Evolutionary conservation across 2,113 vertebrate genomes (phyloP), one percentile per base, ranked within the genome.

Genomic region (Butorides virescens): DNA sequence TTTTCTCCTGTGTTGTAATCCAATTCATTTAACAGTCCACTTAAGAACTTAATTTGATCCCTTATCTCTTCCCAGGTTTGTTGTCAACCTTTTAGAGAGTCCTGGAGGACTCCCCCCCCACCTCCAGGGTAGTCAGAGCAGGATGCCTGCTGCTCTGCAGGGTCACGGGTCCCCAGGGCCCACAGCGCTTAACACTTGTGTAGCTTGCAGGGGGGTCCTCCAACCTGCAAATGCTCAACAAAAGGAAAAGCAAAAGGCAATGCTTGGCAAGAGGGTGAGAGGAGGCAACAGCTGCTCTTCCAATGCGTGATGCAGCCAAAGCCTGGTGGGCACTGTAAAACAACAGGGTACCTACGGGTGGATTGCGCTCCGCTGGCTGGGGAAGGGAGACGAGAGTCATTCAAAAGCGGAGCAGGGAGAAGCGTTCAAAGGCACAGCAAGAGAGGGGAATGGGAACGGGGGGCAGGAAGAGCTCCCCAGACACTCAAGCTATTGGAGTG

Each of bases 211-310:
- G 46, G 37, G 59, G 34, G 30, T 80, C 46, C 15, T 92, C 20
- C 46, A 39, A 55, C 30, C 39, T 88, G 70, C 49, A 83, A 68
- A 85, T 67, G 36, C 15, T 90, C 32, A 46, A 26, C 90, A 74
- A 59, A 92, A 85, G 77, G 91, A 78, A 68, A 93, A 87, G 50
- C 74, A 92, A 94, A 92, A 89, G 83, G 65, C 22, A 4, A 76
- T 76, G 36, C 77, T 85, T 89, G 88, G 32, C 65, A 59, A 79
- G 76, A 74, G 36, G 49, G 56, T 84, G 95, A 93, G 88, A 95
- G 59, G 26, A 90, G 93, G 63, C 42, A 90, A 44, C 87, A 97
- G 77, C 95, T 94, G 70, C 58, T 84, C 46, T 46, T 95, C 36
- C 72, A 75, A 39, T 46, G 42, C 22, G 4, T 55, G 90, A 37